Percentiles rank a stretch among this genome's conserved stretches.
Conservation (phyloP, 92 coral and sea anemone species). For the Hydrozoanthus gracilis region DNA sequence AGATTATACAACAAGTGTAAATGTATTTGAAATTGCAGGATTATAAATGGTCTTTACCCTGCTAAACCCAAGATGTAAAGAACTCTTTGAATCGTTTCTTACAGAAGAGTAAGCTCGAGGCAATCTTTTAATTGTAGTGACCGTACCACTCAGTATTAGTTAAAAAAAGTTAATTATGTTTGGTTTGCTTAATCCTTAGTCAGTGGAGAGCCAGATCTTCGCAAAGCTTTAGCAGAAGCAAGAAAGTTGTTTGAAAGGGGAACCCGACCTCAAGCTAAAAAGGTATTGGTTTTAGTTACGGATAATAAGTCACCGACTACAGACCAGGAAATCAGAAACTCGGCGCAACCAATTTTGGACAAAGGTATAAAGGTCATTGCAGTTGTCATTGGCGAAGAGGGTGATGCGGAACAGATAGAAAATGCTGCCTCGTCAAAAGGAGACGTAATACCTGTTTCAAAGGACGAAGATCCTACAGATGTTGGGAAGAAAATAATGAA, state of each 20-base stretch:
- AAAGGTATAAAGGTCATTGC: conserved; percentile 64
- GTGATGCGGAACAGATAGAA: conserved; percentile 60
- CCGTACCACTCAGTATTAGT: background rate
- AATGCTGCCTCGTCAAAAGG: conserved; percentile 62
- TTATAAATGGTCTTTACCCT: too few relatives aligned
- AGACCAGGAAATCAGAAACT: conserved; percentile 58
- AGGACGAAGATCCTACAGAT: conserved; percentile 47
- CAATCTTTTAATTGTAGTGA: background rate
- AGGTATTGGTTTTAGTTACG: conserved; percentile 79
- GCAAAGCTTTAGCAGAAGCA: conserved; percentile 71
- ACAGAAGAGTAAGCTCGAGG: too few relatives aligned
- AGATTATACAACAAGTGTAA: too few relatives aligned
- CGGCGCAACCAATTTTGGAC: conserved; percentile 60
- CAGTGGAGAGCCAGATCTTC: conserved; percentile 70
- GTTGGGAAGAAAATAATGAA: conserved; percentile 51
- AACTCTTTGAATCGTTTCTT: too few relatives aligned
- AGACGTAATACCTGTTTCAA: conserved; percentile 60
- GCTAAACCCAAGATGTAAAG: too few relatives aligned
- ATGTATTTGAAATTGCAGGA: too few relatives aligned
- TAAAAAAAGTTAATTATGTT: too few relatives aligned
- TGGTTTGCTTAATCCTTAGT: conserved; percentile 1
- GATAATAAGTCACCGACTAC: conserved; percentile 75
- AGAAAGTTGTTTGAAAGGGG: conserved; percentile 69
- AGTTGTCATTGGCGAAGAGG: conserved; percentile 66
- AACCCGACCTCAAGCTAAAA: conserved; percentile 79